phyloP scores from a whole-genome alignment of 2,113 vertebrate genomes.

The Ovis canadensis region DNA sequence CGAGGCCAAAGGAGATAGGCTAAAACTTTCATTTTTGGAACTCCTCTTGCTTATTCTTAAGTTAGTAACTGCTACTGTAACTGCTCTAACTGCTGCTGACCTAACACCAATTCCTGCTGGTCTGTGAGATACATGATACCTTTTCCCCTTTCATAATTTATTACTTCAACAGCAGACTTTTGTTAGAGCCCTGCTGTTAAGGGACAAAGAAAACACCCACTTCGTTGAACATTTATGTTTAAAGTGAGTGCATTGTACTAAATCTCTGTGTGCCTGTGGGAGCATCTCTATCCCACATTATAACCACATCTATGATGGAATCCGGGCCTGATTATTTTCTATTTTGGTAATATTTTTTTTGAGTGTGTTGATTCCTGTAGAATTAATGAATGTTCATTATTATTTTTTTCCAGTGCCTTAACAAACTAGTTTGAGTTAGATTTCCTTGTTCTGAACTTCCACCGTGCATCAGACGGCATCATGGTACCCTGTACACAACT shows the following conservation, averaged over 20 bases:
- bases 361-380: not conserved
- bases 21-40: conserved; percentile 10
- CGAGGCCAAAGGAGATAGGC: not conserved
- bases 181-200: conserved; percentile 37
- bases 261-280: conserved; percentile 15
- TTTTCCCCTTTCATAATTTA: conserved; percentile 55
- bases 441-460: not conserved
- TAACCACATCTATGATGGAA: conserved; percentile 32
- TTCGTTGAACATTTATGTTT: conserved; percentile 59
- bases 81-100: not conserved
- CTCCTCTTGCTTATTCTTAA: not conserved
- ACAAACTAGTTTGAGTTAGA: not conserved
- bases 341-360: not conserved
- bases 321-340: not conserved
- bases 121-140: conserved; percentile 39
- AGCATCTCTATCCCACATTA: conserved; percentile 19
- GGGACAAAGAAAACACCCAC: conserved; percentile 52
- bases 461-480: not conserved
- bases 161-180: conserved; percentile 50
- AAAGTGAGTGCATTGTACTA: conserved; percentile 28
- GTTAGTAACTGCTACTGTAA: conserved; percentile 5
- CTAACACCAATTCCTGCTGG: conserved; percentile 43
- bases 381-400: not conserved
- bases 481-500: not conserved
- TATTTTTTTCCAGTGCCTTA: not conserved